Base-by-base conservation (phyloP, 1,140 invertebrate species). In the Dendrolimus punctatus region DNA sequence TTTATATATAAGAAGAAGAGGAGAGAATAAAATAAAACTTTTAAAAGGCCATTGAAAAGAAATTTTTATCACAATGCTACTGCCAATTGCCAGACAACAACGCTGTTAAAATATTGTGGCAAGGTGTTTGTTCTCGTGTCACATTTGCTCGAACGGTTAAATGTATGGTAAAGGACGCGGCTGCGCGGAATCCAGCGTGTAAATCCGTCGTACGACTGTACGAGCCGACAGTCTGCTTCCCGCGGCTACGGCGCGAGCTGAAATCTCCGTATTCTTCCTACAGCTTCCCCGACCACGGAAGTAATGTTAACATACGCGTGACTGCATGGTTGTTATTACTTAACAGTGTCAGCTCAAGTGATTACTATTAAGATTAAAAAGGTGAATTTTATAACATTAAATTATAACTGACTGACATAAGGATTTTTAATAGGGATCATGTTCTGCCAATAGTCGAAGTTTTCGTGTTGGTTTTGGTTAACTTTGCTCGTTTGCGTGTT, bases 151-250 rank as follows among this genome's bases (percentile, higher is more conserved):
- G 23, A 23, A 23, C 23, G 23, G 23, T 23, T 23, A 23, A 23
- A 23, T 23, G 23, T 23, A 23, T 23, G 23, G 23, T 23, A 23
- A 23, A 23, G 62, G 67, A 62, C 78, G 80, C 80, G 80, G 62
- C 77, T 82, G 80, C 80, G 78, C 80, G 77, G 68, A 68, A 66
- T 64, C 64, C 61, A 71, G 68, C 57, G 60, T 67, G 63, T 72
- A 67, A 23, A 57, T 51, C 48, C 56, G 58, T 64, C 67, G 57
- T 57, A 61, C 58, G 43, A 37, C 57, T 48, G 50, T 56, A 64
- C 66, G 61, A 23, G 23, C 23, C 23, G 23, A 60, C 78, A 85
- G 81, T 85, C 66, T 47, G 58, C 60, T 60, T 60, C 56, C 52
- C 51, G 67, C 49, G 49, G 55, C 68, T 60, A 55, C 64, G 58